Conservation (phyloP, 2,113 vertebrate genomes). For the Oostethus manadensis region DNA sequence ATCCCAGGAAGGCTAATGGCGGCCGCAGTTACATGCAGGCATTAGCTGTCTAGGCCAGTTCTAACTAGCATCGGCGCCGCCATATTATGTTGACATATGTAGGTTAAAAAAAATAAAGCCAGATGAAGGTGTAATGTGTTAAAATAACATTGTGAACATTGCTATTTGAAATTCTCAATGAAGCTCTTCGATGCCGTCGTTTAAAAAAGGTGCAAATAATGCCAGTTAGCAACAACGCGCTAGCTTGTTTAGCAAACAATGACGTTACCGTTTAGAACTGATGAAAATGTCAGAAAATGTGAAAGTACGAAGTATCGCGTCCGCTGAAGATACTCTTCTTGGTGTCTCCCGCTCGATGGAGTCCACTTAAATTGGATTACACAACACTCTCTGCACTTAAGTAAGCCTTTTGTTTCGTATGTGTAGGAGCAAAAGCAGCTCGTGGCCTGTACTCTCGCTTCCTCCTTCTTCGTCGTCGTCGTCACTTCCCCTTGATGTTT, state of each 20-base stretch:
- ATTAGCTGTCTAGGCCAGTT: background rate
- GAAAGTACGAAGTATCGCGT: constrained; percentile 15
- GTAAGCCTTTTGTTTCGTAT: constrained; percentile 26
- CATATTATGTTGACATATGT: background rate
- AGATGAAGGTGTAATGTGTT: no score
- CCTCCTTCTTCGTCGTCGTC: constrained; percentile 17
- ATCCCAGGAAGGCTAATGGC: background rate
- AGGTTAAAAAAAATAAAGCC: background rate
- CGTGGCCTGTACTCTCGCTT: constrained; percentile 38
- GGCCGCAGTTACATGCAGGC: background rate
- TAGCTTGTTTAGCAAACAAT: constrained; percentile 42
- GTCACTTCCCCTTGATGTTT: background rate
- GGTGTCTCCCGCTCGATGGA: constrained; percentile 1
- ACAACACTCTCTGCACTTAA: constrained; percentile 33
- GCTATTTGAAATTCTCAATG: background rate
- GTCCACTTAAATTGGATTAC: constrained; percentile 11
- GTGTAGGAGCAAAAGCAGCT: background rate
- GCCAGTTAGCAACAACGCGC: constrained; percentile 23
- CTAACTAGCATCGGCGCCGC: no score
- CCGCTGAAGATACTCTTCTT: constrained; percentile 11
- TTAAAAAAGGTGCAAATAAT: background rate
- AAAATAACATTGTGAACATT: no score
- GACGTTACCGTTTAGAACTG: constrained; percentile 50
- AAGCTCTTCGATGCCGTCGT: background rate
- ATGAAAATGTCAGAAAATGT: constrained; percentile 36